Evolutionary conservation across 2,888 invertebrate species (phyloP).

Genomic region (Labia minor): DNA sequence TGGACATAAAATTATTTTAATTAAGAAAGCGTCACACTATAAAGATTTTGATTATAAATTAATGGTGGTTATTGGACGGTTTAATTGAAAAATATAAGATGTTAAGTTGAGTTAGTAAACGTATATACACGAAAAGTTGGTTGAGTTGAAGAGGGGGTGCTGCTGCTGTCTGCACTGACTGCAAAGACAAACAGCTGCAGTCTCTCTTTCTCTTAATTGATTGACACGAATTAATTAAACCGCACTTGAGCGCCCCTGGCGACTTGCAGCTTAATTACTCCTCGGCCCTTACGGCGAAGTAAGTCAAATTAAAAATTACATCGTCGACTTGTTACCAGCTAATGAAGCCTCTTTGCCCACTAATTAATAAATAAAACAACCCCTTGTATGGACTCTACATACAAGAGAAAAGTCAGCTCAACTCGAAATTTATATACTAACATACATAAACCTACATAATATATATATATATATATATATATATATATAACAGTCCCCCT

Average conservation of each 20-base stretch:
- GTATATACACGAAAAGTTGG: too few relatives aligned
- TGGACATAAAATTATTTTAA: too few relatives aligned
- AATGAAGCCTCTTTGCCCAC: slow-evolving; percentile 1
- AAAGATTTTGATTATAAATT: too few relatives aligned
- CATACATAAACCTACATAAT: too few relatives aligned
- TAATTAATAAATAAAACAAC: neutral
- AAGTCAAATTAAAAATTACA: slow-evolving; percentile 13
- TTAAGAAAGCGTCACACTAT: too few relatives aligned
- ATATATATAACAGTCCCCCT: too few relatives aligned
- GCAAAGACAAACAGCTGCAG: slow-evolving; percentile 8
- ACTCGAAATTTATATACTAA: too few relatives aligned
- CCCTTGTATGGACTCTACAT: neutral
- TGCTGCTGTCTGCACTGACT: neutral
- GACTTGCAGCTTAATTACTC: slow-evolving; percentile 2
- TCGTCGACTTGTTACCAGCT: neutral
- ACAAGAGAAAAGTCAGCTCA: neutral
- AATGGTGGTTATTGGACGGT: too few relatives aligned
- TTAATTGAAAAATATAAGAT: too few relatives aligned
- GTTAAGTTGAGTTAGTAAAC: too few relatives aligned
- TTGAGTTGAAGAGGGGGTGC: too few relatives aligned
- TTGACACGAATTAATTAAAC: slow-evolving; percentile 13
- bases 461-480: too few relatives aligned
- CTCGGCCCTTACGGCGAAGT: slow-evolving; percentile 5
- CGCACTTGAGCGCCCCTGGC: slow-evolving; percentile 2
- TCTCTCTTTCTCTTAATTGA: neutral